These are phyloP conservation scores for Potamilus streckersoni DNA, from an alignment of 1,140 invertebrate species.

Conservation along the genomic window DNA sequence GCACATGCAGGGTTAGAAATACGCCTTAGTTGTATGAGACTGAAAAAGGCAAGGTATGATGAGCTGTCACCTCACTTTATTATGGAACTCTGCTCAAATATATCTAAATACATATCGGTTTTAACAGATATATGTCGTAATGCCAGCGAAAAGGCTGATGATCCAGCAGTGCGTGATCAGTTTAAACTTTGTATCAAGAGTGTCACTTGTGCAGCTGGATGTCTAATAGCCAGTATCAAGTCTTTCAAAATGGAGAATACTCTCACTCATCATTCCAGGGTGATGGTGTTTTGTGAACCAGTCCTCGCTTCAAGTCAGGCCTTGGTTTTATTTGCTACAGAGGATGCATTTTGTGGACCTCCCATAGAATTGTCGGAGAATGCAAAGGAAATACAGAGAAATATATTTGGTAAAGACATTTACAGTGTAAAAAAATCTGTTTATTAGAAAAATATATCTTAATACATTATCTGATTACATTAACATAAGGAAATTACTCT, in stretches of 20 bases:
- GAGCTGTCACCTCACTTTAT: slow-evolving; percentile 34
- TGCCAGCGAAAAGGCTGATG: slow-evolving; percentile 30
- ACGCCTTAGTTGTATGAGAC: slow-evolving; percentile 29
- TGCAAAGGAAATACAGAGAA: slow-evolving; percentile 42
- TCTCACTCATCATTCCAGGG: slow-evolving; percentile 32
- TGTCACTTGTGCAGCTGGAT: slow-evolving; percentile 38
- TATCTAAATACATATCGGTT: slow-evolving; percentile 37
- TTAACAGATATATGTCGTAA: slow-evolving; percentile 39
- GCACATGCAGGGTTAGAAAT: slow-evolving; percentile 37
- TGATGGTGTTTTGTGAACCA: slow-evolving; percentile 40
- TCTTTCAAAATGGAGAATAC: slow-evolving; percentile 36
- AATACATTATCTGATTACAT: too few species aligned
- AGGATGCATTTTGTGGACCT: slow-evolving; percentile 68
- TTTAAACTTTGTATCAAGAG: slow-evolving; percentile 47
- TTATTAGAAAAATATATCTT: too few species aligned
- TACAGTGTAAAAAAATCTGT: too few species aligned
- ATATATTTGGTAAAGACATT: slow-evolving; percentile 35
- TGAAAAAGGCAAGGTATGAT: slow-evolving; percentile 30
- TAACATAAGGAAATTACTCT: too few species aligned
- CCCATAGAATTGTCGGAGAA: slow-evolving; percentile 75
- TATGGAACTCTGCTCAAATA: slow-evolving; percentile 39
- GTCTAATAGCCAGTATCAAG: slow-evolving; percentile 43
- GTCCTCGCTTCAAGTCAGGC: slow-evolving; percentile 37
- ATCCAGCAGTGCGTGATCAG: slow-evolving; percentile 35
- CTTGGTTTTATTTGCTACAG: slow-evolving; percentile 38